Conservation (phyloP, 2,888 invertebrate genomes). For the Lochmaea crataegi region DNA sequence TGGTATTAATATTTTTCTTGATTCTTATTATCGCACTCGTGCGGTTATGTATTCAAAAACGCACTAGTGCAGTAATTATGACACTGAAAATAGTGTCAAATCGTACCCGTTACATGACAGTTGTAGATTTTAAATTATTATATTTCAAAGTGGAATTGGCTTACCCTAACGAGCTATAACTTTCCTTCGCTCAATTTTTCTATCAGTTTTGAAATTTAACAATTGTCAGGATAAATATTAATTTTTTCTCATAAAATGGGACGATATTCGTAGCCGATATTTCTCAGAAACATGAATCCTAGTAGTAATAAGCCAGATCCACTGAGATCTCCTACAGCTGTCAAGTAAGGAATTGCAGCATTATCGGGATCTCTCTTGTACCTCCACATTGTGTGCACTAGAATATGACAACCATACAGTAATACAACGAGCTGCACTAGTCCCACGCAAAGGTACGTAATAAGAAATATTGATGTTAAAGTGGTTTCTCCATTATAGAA, state of each 20-base stretch:
- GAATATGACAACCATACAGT: conserved; percentile 85
- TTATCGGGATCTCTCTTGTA: conserved; percentile 93
- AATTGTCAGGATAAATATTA: neutral
- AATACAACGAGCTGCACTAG: conserved; percentile 83
- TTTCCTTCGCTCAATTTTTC: no score
- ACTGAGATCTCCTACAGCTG: conserved; percentile 91
- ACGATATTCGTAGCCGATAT: conserved; percentile 63
- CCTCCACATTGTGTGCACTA: conserved; percentile 91
- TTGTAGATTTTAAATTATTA: no score
- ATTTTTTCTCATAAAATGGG: conserved; percentile 13
- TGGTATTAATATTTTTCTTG: no score
- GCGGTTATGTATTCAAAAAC: no score
- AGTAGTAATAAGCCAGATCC: conserved; percentile 84
- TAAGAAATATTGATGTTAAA: conserved; percentile 80
- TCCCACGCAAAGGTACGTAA: conserved; percentile 83
- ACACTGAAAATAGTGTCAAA: no score
- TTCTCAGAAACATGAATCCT: conserved; percentile 75
- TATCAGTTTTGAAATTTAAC: no score
- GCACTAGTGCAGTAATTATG: no score
- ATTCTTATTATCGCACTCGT: no score
- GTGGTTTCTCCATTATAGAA: conserved; percentile 73
- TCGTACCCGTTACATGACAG: no score
- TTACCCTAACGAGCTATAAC: no score
- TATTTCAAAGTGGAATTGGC: no score
- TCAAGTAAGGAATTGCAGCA: conserved; percentile 92